Base-by-base conservation (phyloP, 2,888 invertebrate species). In the Drosophila austrosaltans region DNA sequence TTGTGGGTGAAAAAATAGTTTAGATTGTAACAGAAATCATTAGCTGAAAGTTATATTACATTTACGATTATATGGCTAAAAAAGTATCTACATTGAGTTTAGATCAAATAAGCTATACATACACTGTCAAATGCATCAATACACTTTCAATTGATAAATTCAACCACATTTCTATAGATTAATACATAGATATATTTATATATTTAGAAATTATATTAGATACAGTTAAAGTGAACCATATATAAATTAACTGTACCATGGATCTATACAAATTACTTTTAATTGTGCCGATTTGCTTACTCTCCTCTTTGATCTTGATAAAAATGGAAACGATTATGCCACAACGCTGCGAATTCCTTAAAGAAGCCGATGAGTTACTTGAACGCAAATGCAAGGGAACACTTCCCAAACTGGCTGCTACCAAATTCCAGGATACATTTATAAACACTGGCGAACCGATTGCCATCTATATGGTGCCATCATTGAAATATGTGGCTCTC, bases 371-470 rank as follows among this genome's bases (percentile, higher is more conserved):
- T 4, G 64, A 68, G 28, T 0, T 61, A 0, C 39, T 79, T 22
- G 42, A 64, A 2, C 63, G 48, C 1, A 64, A 22, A 3, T 87
- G 84, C 16, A n/a, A 12, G 0, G 85, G 76, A 1, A 72, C n/a
- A 2, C 87, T 65, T 30, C 81, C 88, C 0, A 1, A 72, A 30
- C 58, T 79, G 39, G 81, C 76, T 0, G 69, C 75, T 2, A 79
- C 67, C 2, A 86, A 83, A 42, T 85, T 61, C 12, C 83, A 79
- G 0, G 85, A 85, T 42, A 79, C 77, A 0, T 71, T 70, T 5
- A 65, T 85, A 16, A 66, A 67, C 12, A 48, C 74, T 7, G 74
- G 81, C n/a, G 88, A 85, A 39, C 72, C 69, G 0, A 70, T 79
- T 53, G 65, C 73, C 0, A 40, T 85, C 0, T 85, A 66, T 25